Base-by-base conservation (phyloP, 2,888 invertebrate genomes). In the Drosophila pegasa region DNA sequence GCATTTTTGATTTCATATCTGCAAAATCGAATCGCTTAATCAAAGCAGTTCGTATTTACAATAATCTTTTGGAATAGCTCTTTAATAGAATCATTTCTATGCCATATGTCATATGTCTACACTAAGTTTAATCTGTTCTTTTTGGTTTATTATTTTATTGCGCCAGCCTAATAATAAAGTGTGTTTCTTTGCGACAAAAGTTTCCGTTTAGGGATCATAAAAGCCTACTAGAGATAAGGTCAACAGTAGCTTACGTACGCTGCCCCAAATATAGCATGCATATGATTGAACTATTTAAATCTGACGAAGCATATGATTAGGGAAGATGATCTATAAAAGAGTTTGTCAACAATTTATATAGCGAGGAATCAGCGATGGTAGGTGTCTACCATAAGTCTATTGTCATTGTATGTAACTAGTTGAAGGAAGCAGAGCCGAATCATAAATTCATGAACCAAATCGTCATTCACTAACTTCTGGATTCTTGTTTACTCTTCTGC, bases 101-200 rank as follows among this genome's bases (percentile, higher is more conserved):
- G 27, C 10, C 45, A 45, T 27, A 16, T 45, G 43, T 27, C 10
- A 45, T 27, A 9, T 27, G 27, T 10, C 16, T 6, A 27, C 45
- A 27, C 9, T 16, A 45, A 16, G 10, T 14, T 33, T 33, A 50
- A 50, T 50, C 48, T 33, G 31, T 33, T 29, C 7, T 14, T 47
- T 29, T 47, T 14, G 29, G 16, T 47, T 47, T 47, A 47, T 47
- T 47, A 14, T 3, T 29, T 47, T 29, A 31, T 47, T 29, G 12
- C 18, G 12, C 25, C 43, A 29, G 29, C 18, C 2, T 3, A 47
- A 1, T 29, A 47, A 47, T 14, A 16, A 29, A 29, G 4, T 18
- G 47, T 47, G 18, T 47, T 47, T 29, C 18, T 27, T 18, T 29
- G 12, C 27, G 7, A 14, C 47, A 29, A 27, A 31, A 29, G 29